Base-by-base conservation (phyloP, 2,797 vertebrate species). In the Pseudochirops corinnae region DNA sequence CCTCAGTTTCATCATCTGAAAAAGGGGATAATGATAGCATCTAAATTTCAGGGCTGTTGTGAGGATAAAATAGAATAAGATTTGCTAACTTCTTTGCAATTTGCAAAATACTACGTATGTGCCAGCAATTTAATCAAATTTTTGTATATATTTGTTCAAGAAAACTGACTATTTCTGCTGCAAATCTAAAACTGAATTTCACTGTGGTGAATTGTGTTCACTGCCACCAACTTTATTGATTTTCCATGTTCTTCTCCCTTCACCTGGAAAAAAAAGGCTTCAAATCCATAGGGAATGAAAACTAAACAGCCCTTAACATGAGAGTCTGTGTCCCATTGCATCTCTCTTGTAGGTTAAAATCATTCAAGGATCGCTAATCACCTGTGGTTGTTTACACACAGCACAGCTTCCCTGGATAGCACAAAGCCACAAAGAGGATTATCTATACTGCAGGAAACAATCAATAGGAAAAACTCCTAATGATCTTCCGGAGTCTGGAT, bases 361-460 rank as follows among this genome's bases (percentile, higher is more conserved):
- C 97, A 98, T 97, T 97, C 98, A 98, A 98, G 97, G 98, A 98
- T 99, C 82, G 10, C 98, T 98, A 98, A 98, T 98, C 98, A 98
- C 97, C 97, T 97, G 96, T 97, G 97, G 98, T 95, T 99, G 98
- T 99, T 99, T 98, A 98, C 95, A 98, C 96, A 98, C 97, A 98
- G 95, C 94, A 97, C 97, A 95, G 95, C 92, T 96, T 97, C 98
- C 92, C 31, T 91, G 56, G 95, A 95, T 97, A 97, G 97, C 96
- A 92, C 94, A 97, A 94, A 97, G 96, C 96, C 97, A 95, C 97
- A 97, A 97, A 94, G 97, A 98, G 93, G 97, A 98, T 98, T 98
- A 98, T 97, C 96, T 94, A 95, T 98, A 90, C 98, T 96, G 97
- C 97, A 98, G 98, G 98, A 98, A 98, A 94, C 97, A 98, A 98